Evolutionary conservation across 2,797 vertebrate genomes (phyloP).

Genomic region (Gambusia yucatana): DNA sequence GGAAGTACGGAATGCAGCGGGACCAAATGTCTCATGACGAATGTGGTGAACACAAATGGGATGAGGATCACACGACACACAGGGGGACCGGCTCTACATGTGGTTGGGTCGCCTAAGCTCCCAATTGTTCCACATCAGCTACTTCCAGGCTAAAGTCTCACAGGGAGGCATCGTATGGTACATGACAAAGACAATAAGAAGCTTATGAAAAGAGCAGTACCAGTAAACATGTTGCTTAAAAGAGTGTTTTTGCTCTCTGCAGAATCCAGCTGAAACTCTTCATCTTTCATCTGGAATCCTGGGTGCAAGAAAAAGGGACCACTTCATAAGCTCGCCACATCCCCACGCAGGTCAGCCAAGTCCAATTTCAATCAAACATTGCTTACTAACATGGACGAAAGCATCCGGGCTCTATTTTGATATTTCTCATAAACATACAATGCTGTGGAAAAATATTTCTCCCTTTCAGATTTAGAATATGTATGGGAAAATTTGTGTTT

Average conservation of each 20-base stretch:
- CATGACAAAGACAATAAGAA: conserved; percentile 84
- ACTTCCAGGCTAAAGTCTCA: conserved; percentile 71
- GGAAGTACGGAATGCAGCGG: conserved; percentile 38
- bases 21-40: conserved; percentile 52
- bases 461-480: not conserved
- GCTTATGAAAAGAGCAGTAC: conserved; percentile 85
- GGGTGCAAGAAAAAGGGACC: conserved; percentile 86
- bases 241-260: conserved; percentile 88
- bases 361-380: conserved; percentile 71
- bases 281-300: conserved; percentile 90
- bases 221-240: conserved; percentile 89
- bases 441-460: not conserved
- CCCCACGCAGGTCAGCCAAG: conserved; percentile 67
- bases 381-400: conserved; percentile 59
- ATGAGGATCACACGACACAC: conserved; percentile 71
- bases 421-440: conserved; percentile 16
- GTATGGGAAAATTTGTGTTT: no score
- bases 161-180: conserved; percentile 74
- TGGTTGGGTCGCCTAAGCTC: conserved; percentile 73
- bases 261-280: conserved; percentile 88
- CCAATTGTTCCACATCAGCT: conserved; percentile 78
- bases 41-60: conserved; percentile 64
- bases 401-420: conserved; percentile 36
- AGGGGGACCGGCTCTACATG: conserved; percentile 68
- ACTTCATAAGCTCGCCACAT: conserved; percentile 84